Percentiles rank a stretch among this genome's conserved stretches.
These are phyloP conservation scores for Harpegnathos saltator DNA, from an alignment of 1,140 invertebrate species.

Conservation along the genomic window DNA sequence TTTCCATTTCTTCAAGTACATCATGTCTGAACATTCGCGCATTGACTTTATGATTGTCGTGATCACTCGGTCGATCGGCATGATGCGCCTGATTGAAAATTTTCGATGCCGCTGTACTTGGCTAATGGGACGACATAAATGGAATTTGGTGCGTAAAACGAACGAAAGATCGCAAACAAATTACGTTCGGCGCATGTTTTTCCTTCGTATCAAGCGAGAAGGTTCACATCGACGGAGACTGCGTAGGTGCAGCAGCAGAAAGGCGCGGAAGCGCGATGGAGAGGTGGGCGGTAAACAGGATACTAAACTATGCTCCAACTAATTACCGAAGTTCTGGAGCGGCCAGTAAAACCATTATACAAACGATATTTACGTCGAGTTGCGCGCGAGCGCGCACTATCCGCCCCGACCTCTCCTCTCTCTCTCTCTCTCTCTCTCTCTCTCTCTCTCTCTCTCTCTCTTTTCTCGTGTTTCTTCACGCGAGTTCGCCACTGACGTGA, in stretches of 20 bases:
- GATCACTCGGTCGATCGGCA: too few relatives aligned
- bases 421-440: neutral
- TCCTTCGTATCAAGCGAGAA: too few relatives aligned
- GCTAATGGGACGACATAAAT: too few relatives aligned
- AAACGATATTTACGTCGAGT: constrained; percentile 69
- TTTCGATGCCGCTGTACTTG: too few relatives aligned
- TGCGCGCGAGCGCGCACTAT: constrained; percentile 27
- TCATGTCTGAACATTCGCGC: too few relatives aligned
- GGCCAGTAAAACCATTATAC: constrained; percentile 66
- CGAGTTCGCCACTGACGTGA: constrained; percentile 58
- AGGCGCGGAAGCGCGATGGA: constrained; percentile 4
- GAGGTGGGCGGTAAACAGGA: constrained; percentile 39
- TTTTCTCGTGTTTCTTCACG: constrained; percentile 16
- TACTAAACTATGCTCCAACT: constrained; percentile 67
- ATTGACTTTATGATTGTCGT: too few relatives aligned
- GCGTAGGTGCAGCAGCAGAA: constrained; percentile 7
- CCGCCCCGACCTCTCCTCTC: neutral
- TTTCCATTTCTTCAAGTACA: too few relatives aligned
- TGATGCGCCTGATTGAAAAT: too few relatives aligned
- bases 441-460: neutral
- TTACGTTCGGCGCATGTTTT: too few relatives aligned
- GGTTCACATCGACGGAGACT: neutral
- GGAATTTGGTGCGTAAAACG: too few relatives aligned
- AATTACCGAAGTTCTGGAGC: constrained; percentile 68
- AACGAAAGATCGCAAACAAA: too few relatives aligned